Base-by-base conservation (phyloP, 1,140 invertebrate genomes). In the Dolichoris vasculosae region DNA sequence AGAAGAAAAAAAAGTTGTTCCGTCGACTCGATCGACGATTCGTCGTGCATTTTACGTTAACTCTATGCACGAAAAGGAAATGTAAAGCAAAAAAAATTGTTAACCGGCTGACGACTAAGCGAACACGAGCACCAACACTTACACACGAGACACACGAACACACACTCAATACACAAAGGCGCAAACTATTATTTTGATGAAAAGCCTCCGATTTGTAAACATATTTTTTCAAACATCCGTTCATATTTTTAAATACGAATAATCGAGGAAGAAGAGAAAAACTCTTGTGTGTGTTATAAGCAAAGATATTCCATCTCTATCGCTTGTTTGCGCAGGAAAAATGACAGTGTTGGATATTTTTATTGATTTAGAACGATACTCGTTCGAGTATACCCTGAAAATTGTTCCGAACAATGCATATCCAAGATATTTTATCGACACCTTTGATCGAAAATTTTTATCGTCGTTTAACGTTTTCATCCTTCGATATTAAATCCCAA, bases 1-100 rank as follows among this genome's bases (percentile, higher is more conserved):
- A 48, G 73, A 75, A 43, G 35, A 48, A 48, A 13, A 63, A 64
- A 55, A 23, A 77, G 30, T 73, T 71, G 69, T 26, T 69, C 20
- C 26, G 13, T 26, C 55, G 9, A 59, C 26, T 59, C 2, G 20
- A 59, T 43, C 30, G 32, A 35, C 23, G 64, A 69, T 69, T 43
- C 8, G 13, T 43, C 7, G 20, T 76, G 73, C 9, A 46, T 75
- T 17, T 51, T 76, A 8, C 8, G 6, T 30, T 40, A 40, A 43
- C 2, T 0, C 7, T 38, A 73, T 43, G 69, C 11, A 26, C 30
- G 1, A 35, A 48, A 77, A 48, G n/a, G 79, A 77, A 69, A 40
- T 63, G 63, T 13, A 71, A 55, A 69, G 32, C 32, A 71, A 80
- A 76, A 83, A 85, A 85, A 80, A 80, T 85, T 80, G 63, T 84